Conservation (phyloP, 1,140 invertebrate species). For the Tetragonula clypearis region DNA sequence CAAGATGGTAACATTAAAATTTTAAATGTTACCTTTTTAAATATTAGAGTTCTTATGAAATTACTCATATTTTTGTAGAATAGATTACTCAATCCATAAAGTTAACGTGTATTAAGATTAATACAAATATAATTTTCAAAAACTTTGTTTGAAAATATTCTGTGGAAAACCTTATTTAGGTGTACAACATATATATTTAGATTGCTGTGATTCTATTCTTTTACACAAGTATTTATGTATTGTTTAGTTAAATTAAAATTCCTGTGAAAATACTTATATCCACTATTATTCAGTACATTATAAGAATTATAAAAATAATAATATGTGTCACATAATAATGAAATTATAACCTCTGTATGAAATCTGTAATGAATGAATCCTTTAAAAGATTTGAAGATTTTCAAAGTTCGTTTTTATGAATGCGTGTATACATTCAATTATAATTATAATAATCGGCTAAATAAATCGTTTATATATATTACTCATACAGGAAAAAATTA, state of each 20-base stretch:
- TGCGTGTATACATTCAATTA: background rate
- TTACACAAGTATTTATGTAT: background rate
- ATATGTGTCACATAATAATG: background rate
- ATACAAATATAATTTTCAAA: background rate
- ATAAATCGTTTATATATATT: background rate
- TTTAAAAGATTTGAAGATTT: background rate
- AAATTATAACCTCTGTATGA: background rate
- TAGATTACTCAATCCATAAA: background rate
- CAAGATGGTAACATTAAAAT: background rate
- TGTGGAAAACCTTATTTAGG: background rate
- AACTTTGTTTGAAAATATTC: background rate
- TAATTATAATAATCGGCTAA: background rate
- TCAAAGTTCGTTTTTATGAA: background rate
- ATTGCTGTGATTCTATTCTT: background rate
- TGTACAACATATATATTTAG: background rate
- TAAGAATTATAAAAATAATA: background rate
- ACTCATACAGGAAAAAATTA: background rate
- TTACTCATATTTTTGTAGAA: constrained; percentile 48
- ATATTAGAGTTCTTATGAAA: constrained; percentile 34
- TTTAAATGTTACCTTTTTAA: constrained; percentile 46
- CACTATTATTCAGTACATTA: background rate
- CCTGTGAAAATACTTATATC: background rate
- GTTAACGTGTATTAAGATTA: too few species aligned
- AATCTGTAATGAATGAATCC: background rate
- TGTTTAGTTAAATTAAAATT: background rate